These are phyloP conservation scores for Cerceris ruficornis DNA, from an alignment of 2,888 invertebrate species.

Conservation along the genomic window DNA sequence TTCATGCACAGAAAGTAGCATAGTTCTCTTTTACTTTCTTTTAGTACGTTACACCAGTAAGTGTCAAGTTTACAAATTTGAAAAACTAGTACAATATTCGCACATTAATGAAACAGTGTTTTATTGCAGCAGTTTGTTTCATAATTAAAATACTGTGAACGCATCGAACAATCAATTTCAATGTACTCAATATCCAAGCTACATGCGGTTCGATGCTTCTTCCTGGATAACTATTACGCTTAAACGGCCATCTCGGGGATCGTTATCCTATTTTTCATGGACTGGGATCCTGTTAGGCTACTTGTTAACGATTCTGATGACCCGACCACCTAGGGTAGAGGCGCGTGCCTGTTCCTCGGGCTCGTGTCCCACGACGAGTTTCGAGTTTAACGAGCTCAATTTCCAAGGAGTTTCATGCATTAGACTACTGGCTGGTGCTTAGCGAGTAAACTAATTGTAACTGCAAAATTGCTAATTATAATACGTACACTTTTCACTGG, in stretches of 20 bases:
- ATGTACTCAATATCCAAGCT: conserved; percentile 33
- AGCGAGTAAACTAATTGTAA: conserved; percentile 30
- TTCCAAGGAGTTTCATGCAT: conserved; percentile 39
- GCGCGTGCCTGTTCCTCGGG: conserved; percentile 67
- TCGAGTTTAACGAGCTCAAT: conserved; percentile 72
- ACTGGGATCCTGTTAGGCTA: conserved; percentile 69
- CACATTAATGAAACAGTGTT: background rate
- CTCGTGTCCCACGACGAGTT: conserved; percentile 54
- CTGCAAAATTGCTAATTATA: conserved; percentile 22
- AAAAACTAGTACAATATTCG: background rate
- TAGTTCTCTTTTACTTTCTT: no score
- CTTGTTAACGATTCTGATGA: conserved; percentile 74
- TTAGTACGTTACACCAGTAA: background rate
- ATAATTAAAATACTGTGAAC: conserved; percentile 49
- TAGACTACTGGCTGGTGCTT: background rate
- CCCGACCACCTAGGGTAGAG: conserved; percentile 73
- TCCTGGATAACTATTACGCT: conserved; percentile 62
- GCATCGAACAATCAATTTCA: conserved; percentile 49
- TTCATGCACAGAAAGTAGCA: no score
- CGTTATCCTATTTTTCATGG: conserved; percentile 68
- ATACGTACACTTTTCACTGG: no score
- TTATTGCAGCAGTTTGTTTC: conserved; percentile 18
- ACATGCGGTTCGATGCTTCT: conserved; percentile 46
- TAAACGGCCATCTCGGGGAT: conserved; percentile 55
- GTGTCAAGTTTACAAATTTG: background rate